These are phyloP conservation scores for Pristionchus arcanus DNA, from an alignment of 2,888 invertebrate species.

Conservation along the genomic window DNA sequence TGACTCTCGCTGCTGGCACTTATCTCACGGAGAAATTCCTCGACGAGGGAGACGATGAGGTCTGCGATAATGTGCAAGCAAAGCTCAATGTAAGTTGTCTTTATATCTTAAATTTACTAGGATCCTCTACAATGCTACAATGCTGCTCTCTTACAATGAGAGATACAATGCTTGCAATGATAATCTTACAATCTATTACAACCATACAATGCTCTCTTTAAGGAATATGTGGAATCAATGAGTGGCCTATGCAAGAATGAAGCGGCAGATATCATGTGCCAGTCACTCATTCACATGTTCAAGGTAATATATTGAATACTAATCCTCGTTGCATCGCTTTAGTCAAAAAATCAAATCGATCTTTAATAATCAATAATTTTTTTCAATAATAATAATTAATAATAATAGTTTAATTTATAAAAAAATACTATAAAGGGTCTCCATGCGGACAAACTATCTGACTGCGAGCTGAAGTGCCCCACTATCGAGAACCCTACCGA, in stretches of 20 bases:
- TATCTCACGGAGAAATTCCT: constrained; percentile 78
- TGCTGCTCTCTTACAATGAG: too few species aligned
- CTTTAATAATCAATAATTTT: too few species aligned
- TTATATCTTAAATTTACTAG: too few species aligned
- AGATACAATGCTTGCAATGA: too few species aligned
- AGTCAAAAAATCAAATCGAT: too few species aligned
- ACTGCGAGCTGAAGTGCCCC: constrained; percentile 71
- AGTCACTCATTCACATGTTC: constrained; percentile 76
- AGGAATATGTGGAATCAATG: constrained; percentile 76
- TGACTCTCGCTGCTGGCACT: constrained; percentile 78
- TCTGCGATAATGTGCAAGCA: constrained; percentile 66
- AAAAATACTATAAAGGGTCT: constrained; percentile 70
- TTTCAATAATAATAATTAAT: too few species aligned
- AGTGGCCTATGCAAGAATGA: constrained; percentile 75
- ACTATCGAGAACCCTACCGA: constrained; percentile 33
- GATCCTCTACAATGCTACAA: too few species aligned
- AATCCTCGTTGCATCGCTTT: neutral
- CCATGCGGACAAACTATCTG: constrained; percentile 75
- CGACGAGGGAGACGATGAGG: constrained; percentile 73
- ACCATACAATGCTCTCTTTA: too few species aligned
- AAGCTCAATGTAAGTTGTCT: constrained; percentile 13
- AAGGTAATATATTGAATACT: constrained; percentile 60
- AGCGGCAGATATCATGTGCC: constrained; percentile 77
- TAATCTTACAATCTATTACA: too few species aligned
- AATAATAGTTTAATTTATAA: too few species aligned